These are phyloP conservation scores for Apamea anceps DNA, from an alignment of 2,888 invertebrate species.

Conservation along the genomic window DNA sequence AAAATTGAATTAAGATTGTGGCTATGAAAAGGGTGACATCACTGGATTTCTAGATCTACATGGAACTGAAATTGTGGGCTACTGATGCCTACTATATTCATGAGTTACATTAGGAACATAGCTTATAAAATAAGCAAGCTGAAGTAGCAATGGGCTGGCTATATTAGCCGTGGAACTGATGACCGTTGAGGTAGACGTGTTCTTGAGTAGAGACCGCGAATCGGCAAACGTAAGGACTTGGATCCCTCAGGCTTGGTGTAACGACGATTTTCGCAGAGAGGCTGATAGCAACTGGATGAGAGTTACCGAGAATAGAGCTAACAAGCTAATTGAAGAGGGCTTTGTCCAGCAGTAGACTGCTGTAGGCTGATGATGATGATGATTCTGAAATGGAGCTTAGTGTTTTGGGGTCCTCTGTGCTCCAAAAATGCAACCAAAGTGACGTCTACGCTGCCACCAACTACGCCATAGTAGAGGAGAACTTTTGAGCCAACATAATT, in stretches of 20 bases:
- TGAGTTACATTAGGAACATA: background rate
- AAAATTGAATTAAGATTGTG: constrained; percentile 60
- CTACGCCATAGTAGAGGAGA: background rate
- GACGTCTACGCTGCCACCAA: background rate
- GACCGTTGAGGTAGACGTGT: too few species aligned
- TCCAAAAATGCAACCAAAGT: background rate
- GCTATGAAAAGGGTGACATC: constrained; percentile 26
- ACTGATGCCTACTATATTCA: background rate
- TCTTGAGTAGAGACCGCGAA: background rate
- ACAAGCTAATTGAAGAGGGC: too few species aligned
- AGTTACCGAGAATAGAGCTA: too few species aligned
- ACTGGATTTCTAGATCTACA: background rate
- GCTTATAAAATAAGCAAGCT: too few species aligned
- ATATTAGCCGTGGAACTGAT: too few species aligned
- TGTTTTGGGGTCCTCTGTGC: background rate
- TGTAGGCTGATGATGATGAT: too few species aligned
- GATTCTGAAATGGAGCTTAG: background rate
- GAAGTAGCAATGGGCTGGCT: too few species aligned
- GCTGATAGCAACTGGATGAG: background rate
- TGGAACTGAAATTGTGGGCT: background rate
- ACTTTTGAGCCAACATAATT: background rate
- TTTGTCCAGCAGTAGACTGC: too few species aligned
- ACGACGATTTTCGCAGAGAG: background rate
- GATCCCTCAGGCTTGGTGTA: background rate
- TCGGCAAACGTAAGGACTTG: background rate